Evolutionary conservation across 30 jellyfish, hydroid and myxozoan species (phyloP), one percentile per base, ranked within the genome.

Genomic region (Hydra vulgaris): DNA sequence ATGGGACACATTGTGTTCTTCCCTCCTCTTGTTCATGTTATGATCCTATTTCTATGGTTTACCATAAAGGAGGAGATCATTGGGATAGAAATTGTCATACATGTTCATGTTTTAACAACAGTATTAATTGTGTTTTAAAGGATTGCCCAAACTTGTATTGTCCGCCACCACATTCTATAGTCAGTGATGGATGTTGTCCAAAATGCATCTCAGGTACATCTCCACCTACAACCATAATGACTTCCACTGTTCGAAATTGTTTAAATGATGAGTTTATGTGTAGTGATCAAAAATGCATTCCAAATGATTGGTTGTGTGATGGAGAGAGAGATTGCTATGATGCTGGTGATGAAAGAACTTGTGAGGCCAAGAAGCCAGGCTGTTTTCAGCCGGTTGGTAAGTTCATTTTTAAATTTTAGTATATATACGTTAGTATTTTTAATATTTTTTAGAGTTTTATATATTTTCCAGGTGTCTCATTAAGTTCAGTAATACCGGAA

Each of bases 1-100:
- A 88, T 83, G 96, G 96, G n/a, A 88, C 95, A 21, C 79, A 73
- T 66, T 88, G 96, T 77, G 95, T 88, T 21, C 54, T 88, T 53
- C 95, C 96, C 25, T 90, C 91, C 0, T 79, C 79, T 26, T 88
- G 96, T 73, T 82, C 95, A 55, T 88, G 96, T 73, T 77, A 53
- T 18, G 94, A 88, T 78, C 15, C 79, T 25, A 56, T 19, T 26
- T 23, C 26, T 24, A 86, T 87, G 20, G 74, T 85, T 19, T 88
- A 78, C 78, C 27, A 82, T 19, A 54, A 74, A 8, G 92, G 94
- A 0, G 82, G 83, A n/a, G 89, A 82, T 25, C 68, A 85, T 7
- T 88, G 96, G 96, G 56, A 71, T 5, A 23, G 66, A 52, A 79
- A 73, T 22, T 88, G 96, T 66, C 55, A 71, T 17, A 23, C 17